Percentiles rank a stretch among this genome's conserved stretches.
Conservation (phyloP, 2,113 vertebrate genomes). For the Rallus limicola region DNA sequence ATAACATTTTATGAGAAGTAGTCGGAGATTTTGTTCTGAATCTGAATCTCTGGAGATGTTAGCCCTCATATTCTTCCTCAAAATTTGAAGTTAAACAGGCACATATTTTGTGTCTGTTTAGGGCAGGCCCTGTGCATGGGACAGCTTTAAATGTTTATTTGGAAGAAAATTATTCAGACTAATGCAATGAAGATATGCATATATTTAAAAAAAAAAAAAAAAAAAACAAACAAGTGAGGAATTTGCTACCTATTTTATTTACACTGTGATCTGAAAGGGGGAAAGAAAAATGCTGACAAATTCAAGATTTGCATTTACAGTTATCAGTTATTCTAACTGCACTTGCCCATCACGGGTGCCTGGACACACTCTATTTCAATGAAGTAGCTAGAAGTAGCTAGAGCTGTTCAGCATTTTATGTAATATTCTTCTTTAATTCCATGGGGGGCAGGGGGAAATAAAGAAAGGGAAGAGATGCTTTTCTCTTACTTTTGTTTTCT, state of each 20-base stretch:
- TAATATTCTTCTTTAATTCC: neutral
- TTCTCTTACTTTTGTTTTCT: neutral
- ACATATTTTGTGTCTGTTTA: neutral
- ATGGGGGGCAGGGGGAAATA: no score
- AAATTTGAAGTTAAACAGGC: neutral
- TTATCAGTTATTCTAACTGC: neutral
- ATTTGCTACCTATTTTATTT: neutral
- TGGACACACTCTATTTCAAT: neutral
- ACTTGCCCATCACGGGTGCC: neutral
- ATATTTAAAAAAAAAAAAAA: fast-evolving
- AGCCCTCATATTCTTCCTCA: neutral
- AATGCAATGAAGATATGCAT: neutral
- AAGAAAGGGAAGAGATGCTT: neutral
- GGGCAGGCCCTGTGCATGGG: neutral
- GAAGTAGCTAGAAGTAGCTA: neutral
- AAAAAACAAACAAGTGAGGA: fast-evolving
- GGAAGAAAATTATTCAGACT: neutral
- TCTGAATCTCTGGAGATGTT: neutral
- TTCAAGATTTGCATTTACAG: neutral
- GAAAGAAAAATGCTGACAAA: neutral
- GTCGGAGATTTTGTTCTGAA: neutral
- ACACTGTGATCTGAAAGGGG: neutral
- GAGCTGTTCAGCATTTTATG: neutral
- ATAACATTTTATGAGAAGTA: neutral
- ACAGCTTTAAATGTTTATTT: neutral